These are phyloP conservation scores for Drosophila punjabiensis DNA, from an alignment of 1,140 invertebrate genomes.

Conservation along the genomic window DNA sequence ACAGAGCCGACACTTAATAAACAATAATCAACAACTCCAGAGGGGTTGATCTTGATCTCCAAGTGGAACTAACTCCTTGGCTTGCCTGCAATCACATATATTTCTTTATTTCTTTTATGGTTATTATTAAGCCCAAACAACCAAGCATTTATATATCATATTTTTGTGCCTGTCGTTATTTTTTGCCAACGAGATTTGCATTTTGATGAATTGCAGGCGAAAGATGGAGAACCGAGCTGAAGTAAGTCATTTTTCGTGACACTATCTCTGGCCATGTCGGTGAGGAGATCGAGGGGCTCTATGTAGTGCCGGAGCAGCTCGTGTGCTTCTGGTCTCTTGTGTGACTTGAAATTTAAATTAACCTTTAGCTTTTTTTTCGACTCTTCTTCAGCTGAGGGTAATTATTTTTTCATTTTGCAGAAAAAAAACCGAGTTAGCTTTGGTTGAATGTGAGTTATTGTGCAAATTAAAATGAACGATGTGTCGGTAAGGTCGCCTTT, in stretches of 20 bases:
- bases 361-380: slow-evolving; percentile 50
- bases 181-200: slow-evolving; percentile 76
- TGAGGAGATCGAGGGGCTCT: slow-evolving; percentile 15
- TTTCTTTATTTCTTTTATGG: slow-evolving; percentile 6
- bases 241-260: slow-evolving; percentile 81
- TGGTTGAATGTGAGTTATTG: slow-evolving; percentile 61
- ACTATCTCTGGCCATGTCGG: slow-evolving; percentile 39
- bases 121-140: background rate
- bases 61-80: slow-evolving; percentile 50
- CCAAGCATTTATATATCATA: slow-evolving; percentile 11
- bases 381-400: slow-evolving; percentile 17
- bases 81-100: background rate
- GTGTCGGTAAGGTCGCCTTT: slow-evolving; percentile 78
- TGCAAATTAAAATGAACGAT: slow-evolving; percentile 84
- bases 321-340: slow-evolving; percentile 55
- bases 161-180: slow-evolving; percentile 26
- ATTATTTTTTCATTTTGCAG: slow-evolving; percentile 54
- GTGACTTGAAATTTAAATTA: slow-evolving; percentile 85
- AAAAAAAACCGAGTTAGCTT: slow-evolving; percentile 43
- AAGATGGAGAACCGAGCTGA: slow-evolving; percentile 28
- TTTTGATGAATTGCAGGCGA: slow-evolving; percentile 82
- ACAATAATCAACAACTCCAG: slow-evolving; percentile 68
- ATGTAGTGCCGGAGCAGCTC: slow-evolving; percentile 29
- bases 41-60: slow-evolving; percentile 25
- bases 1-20: slow-evolving; percentile 77